These are phyloP conservation scores for Notechis scutatus DNA, from an alignment of 2,113 vertebrate species.

Conservation along the genomic window DNA sequence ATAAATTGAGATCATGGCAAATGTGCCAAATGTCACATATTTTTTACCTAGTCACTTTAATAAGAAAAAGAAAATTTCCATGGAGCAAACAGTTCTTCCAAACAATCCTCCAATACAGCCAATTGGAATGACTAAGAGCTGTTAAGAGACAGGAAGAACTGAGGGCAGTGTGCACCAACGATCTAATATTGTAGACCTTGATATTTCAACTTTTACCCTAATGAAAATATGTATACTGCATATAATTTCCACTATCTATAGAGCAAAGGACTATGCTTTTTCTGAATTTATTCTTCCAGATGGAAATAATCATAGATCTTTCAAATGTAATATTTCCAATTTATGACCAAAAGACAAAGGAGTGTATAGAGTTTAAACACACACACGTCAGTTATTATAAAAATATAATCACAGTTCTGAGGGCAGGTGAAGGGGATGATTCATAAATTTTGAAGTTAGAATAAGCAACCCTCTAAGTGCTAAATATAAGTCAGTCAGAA, in stretches of 20 bases:
- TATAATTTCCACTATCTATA: not conserved
- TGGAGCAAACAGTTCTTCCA: not conserved
- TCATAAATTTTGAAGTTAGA: not conserved
- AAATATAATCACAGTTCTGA: slow-evolving; percentile 2
- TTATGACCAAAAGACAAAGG: not conserved
- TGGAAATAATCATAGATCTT: not conserved
- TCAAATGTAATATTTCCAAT: not conserved
- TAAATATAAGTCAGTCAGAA: not conserved
- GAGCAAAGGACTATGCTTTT: not conserved
- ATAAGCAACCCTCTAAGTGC: not conserved
- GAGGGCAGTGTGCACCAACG: not conserved
- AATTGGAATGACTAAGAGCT: not conserved
- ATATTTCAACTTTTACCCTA: not conserved
- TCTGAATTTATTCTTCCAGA: not conserved
- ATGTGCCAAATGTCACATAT: not conserved
- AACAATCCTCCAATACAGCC: not conserved
- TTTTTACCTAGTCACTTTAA: not conserved
- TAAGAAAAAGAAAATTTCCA: not conserved
- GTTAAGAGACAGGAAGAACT: not conserved
- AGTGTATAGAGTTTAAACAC: not conserved
- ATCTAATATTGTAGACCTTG: not conserved
- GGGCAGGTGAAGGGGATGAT: not conserved
- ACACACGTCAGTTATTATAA: not conserved
- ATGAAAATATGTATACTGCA: not conserved
- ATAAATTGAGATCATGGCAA: not conserved